Percentiles rank a stretch among this genome's conserved stretches.
These are phyloP conservation scores for Anthopleura sola DNA, from an alignment of 64 coral and sea anemone genomes.

Conservation along the genomic window DNA sequence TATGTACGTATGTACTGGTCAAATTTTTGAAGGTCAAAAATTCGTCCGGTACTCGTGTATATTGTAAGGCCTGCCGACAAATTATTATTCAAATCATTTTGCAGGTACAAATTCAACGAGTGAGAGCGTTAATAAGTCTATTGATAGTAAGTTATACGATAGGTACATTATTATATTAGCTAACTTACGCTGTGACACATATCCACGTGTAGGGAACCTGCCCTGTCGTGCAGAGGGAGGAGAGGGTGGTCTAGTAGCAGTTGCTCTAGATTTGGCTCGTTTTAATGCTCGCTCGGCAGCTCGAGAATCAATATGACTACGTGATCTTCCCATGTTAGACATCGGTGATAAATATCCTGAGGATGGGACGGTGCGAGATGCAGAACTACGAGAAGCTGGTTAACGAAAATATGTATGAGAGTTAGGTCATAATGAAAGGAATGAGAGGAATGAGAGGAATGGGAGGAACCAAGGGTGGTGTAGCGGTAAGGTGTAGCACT, in stretches of 20 bases:
- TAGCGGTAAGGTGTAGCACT: too few relatives aligned
- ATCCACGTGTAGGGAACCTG: constrained; percentile 44
- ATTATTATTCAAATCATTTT: too few relatives aligned
- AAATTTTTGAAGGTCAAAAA: too few relatives aligned
- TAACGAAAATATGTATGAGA: neutral
- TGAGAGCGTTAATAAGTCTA: too few relatives aligned
- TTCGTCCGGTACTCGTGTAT: too few relatives aligned
- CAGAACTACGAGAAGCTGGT: neutral
- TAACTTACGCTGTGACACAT: constrained; percentile 75
- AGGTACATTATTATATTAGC: too few relatives aligned
- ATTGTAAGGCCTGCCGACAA: too few relatives aligned
- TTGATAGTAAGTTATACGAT: too few relatives aligned
- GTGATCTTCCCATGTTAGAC: constrained; percentile 49
- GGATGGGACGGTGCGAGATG: neutral
- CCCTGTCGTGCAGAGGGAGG: constrained; percentile 3
- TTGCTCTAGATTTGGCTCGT: constrained; percentile 48
- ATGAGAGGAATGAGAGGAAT: too few relatives aligned
- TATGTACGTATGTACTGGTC: too few relatives aligned
- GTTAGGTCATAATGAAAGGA: neutral
- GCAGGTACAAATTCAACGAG: too few relatives aligned
- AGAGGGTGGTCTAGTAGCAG: constrained; percentile 24
- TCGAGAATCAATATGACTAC: constrained; percentile 68
- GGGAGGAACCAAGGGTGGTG: neutral
- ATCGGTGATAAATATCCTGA: constrained; percentile 47
- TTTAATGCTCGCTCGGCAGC: constrained; percentile 57